These are phyloP conservation scores for Druon quercuslanigerum DNA, from an alignment of 1,140 invertebrate species.

Conservation along the genomic window DNA sequence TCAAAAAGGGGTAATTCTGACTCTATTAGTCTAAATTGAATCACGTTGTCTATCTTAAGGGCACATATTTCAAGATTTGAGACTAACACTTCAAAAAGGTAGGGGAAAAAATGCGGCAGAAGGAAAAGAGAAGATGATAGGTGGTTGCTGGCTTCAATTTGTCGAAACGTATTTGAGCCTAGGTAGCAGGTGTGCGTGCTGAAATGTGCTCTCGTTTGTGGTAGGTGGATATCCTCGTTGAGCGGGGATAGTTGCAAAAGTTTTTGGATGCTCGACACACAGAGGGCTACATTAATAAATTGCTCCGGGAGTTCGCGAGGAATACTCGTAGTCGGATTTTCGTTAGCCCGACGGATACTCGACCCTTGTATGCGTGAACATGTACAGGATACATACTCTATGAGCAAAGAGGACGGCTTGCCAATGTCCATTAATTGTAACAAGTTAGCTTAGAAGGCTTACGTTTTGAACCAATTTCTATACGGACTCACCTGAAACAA, in stretches of 20 bases:
- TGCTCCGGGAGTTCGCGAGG: constrained; percentile 51
- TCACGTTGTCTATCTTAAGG: too few relatives aligned
- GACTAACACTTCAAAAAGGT: too few relatives aligned
- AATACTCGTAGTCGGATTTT: constrained; percentile 54
- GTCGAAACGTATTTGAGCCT: constrained; percentile 44
- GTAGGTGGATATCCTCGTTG: constrained; percentile 39
- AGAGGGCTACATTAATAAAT: constrained; percentile 57
- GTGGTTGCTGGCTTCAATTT: constrained; percentile 35
- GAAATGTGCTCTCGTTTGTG: constrained; percentile 47
- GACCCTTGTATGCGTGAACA: constrained; percentile 41
- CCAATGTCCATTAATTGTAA: constrained; percentile 62
- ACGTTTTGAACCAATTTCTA: constrained; percentile 59
- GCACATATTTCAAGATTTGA: too few relatives aligned
- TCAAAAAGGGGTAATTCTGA: too few relatives aligned
- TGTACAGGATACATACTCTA: constrained; percentile 40
- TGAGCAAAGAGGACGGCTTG: constrained; percentile 44
- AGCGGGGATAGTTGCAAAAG: constrained; percentile 47
- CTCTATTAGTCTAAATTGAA: too few relatives aligned
- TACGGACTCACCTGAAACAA: constrained; percentile 62
- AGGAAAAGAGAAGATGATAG: not conserved
- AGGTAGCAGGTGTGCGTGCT: constrained; percentile 49
- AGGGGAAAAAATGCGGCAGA: too few relatives aligned
- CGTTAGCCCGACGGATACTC: constrained; percentile 51
- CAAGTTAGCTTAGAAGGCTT: constrained; percentile 59
- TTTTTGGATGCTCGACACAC: constrained; percentile 54